Conservation (phyloP, 2,888 invertebrate genomes). For the Heliconius cydno region DNA sequence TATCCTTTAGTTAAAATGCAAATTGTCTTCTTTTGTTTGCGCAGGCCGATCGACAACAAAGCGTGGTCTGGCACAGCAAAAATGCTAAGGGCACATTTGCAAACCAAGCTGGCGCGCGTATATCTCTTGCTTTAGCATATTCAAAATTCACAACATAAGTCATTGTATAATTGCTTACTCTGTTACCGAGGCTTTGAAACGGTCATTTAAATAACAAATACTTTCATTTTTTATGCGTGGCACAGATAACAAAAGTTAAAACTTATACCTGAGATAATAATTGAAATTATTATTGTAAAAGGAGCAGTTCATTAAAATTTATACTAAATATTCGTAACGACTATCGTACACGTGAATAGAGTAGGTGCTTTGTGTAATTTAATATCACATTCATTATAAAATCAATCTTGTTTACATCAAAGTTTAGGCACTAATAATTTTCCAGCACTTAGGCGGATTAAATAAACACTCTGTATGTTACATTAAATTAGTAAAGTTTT, state of each 20-base stretch:
- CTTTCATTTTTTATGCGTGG: background rate
- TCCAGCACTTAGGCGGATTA: background rate
- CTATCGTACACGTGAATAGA: background rate
- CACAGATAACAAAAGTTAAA: background rate
- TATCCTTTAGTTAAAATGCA: slow-evolving; percentile 81
- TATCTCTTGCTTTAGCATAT: slow-evolving; percentile 57
- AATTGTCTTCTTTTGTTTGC: slow-evolving; percentile 78
- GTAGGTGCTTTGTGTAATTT: slow-evolving; percentile 6
- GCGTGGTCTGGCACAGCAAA: slow-evolving; percentile 59
- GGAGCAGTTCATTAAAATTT: background rate
- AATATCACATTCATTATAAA: slow-evolving; percentile 17
- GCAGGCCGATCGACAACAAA: slow-evolving; percentile 62
- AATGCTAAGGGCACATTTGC: slow-evolving; percentile 75
- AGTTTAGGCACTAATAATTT: slow-evolving; percentile 15
- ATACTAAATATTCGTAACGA: background rate
- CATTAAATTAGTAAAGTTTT: too few relatives aligned
- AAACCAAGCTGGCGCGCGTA: slow-evolving; percentile 61
- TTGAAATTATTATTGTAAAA: background rate
- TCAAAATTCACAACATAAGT: slow-evolving; percentile 45
- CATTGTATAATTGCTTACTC: slow-evolving; percentile 35
- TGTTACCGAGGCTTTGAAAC: slow-evolving; percentile 23
- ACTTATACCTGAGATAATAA: background rate
- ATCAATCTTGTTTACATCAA: slow-evolving; percentile 22
- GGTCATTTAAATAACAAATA: slow-evolving; percentile 3
- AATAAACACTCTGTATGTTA: background rate